Percentiles rank a stretch among this genome's conserved stretches.
These are phyloP conservation scores for Ciconia nigra DNA, from an alignment of 2,797 vertebrate genomes.

Conservation along the genomic window DNA sequence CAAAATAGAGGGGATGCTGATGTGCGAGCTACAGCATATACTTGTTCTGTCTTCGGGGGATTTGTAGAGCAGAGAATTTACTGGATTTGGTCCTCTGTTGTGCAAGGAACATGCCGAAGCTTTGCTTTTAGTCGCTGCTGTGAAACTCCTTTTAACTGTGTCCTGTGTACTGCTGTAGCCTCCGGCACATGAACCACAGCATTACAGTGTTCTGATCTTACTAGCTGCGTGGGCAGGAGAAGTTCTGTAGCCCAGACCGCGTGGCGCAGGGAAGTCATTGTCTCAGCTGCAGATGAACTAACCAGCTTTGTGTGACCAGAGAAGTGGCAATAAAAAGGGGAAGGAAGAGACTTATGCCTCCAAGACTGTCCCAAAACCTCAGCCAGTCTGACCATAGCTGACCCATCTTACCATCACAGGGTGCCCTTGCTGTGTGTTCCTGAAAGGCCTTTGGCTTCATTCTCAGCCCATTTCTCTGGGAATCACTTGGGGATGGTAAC, in stretches of 20 bases:
- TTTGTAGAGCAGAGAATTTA: background rate
- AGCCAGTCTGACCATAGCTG: background rate
- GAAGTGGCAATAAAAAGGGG: background rate
- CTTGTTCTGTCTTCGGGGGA: background rate
- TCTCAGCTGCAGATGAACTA: background rate
- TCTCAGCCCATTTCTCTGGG: background rate
- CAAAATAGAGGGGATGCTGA: background rate
- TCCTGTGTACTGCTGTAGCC: background rate
- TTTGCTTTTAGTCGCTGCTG: background rate
- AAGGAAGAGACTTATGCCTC: background rate
- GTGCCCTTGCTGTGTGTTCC: background rate
- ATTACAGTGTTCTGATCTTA: background rate
- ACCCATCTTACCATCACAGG: background rate
- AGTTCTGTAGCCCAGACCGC: background rate
- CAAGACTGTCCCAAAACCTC: background rate
- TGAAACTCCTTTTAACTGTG: background rate
- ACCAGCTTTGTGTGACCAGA: background rate
- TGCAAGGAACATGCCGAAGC: background rate
- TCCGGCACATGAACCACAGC: background rate
- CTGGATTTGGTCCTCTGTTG: background rate
- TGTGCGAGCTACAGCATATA: fast-evolving
- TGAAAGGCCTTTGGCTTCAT: background rate
- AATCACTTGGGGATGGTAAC: background rate
- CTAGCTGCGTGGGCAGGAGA: background rate
- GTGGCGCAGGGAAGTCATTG: background rate